These are phyloP conservation scores for Hedya salicella DNA, from an alignment of 2,888 invertebrate species.

Conservation along the genomic window DNA sequence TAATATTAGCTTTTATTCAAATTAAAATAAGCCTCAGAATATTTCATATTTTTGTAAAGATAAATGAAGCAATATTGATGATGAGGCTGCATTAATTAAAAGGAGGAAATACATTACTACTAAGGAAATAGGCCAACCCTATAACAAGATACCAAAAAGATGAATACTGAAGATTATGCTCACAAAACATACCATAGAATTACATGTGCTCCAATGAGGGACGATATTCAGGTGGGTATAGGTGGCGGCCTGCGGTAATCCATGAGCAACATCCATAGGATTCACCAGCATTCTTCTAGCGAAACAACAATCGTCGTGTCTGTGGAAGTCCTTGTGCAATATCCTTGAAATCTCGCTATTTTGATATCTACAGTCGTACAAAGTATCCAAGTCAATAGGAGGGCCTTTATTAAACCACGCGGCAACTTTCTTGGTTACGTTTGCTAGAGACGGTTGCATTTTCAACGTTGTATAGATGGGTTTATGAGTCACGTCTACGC, in stretches of 20 bases:
- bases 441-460: conserved; percentile 48
- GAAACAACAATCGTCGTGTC: conserved; percentile 59
- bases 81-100: no score
- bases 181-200: conserved; percentile 51
- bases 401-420: conserved; percentile 51
- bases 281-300: conserved; percentile 60
- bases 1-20: no score
- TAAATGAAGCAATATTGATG: no score
- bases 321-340: conserved; percentile 48
- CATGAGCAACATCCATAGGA: conserved; percentile 59
- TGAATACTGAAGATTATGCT: no score
- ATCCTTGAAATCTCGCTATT: conserved; percentile 46
- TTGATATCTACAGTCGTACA: conserved; percentile 59
- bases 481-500: conserved; percentile 51
- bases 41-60: no score
- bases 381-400: conserved; percentile 50
- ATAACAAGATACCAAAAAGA: no score
- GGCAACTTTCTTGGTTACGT: conserved; percentile 40
- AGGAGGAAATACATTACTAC: no score
- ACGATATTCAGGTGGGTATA: conserved; percentile 61
- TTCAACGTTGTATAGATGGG: conserved; percentile 56
- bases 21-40: no score
- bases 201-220: conserved; percentile 66
- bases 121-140: no score
- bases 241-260: conserved; percentile 57